Evolutionary conservation across 2,113 vertebrate species (phyloP).

Genomic region (Uria lomvia): DNA sequence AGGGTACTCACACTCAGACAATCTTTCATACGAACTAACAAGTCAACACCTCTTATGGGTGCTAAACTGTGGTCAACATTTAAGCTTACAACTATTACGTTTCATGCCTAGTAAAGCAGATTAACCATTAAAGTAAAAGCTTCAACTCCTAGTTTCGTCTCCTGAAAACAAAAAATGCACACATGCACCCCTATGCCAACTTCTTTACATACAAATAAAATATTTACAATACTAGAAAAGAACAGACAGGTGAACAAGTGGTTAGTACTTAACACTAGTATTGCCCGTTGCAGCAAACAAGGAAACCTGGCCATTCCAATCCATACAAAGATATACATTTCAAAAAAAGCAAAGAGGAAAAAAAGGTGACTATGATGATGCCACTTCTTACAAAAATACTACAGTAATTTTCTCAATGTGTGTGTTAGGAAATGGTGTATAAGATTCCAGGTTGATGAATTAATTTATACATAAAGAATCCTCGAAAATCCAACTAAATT

Average conservation of each 20-base stretch:
- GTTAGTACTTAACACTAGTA: not conserved
- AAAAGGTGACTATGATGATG: not conserved
- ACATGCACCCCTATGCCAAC: accelerated
- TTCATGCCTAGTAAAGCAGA: not conserved
- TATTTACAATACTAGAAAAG: not conserved
- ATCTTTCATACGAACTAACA: not conserved
- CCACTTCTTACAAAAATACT: not conserved
- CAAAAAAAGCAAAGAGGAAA: not conserved
- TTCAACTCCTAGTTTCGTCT: not conserved
- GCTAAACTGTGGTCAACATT: not conserved
- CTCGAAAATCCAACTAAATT: not conserved
- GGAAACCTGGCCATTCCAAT: not conserved
- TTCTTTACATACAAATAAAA: not conserved
- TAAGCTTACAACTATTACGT: not conserved
- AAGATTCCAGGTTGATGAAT: not conserved
- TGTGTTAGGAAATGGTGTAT: not conserved
- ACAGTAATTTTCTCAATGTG: not conserved
- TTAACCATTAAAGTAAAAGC: not conserved
- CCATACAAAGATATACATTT: not conserved
- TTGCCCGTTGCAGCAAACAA: not conserved
- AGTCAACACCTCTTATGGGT: not conserved
- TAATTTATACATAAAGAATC: not conserved
- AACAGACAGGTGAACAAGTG: not conserved
- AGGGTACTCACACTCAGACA: not conserved
- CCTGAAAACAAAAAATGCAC: not conserved